These are phyloP conservation scores for Xestia ashworthii DNA, from an alignment of 2,888 invertebrate species.

Conservation along the genomic window DNA sequence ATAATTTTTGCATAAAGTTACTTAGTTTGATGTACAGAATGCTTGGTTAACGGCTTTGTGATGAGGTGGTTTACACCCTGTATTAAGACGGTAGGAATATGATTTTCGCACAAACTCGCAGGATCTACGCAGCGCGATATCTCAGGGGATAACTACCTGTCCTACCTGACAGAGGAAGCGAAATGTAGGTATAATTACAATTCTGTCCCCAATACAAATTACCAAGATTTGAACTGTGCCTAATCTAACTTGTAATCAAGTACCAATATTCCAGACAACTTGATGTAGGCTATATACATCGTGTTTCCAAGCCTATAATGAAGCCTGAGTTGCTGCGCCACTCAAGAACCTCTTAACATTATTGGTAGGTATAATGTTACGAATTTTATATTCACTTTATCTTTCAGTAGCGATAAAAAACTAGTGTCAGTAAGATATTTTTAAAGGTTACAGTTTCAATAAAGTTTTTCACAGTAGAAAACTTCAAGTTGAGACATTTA, in stretches of 20 bases:
- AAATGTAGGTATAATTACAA: slow-evolving; percentile 28
- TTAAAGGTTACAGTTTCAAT: slow-evolving; percentile 2
- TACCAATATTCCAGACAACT: not conserved
- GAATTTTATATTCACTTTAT: slow-evolving; percentile 24
- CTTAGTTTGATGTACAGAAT: no score
- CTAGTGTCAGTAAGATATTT: not conserved
- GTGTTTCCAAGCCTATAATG: slow-evolving; percentile 13
- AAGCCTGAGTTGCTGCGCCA: slow-evolving; percentile 5
- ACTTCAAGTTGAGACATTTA: slow-evolving; percentile 7
- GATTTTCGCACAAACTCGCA: slow-evolving; percentile 2
- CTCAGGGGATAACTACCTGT: slow-evolving; percentile 33
- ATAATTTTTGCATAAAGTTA: no score
- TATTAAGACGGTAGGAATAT: no score
- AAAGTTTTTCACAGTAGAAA: slow-evolving; percentile 3
- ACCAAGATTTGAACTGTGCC: not conserved
- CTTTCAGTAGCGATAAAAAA: slow-evolving; percentile 1
- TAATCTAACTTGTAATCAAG: slow-evolving; percentile 2
- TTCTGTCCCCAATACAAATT: slow-evolving; percentile 12
- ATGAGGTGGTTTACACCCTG: no score
- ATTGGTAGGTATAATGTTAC: slow-evolving; percentile 37
- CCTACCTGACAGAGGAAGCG: not conserved
- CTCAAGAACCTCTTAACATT: slow-evolving; percentile 29
- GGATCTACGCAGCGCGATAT: slow-evolving; percentile 6
- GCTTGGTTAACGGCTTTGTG: no score
- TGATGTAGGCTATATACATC: slow-evolving; percentile 1